Evolutionary conservation across 2,888 invertebrate species (phyloP).

Genomic region (Mythimna albipuncta): DNA sequence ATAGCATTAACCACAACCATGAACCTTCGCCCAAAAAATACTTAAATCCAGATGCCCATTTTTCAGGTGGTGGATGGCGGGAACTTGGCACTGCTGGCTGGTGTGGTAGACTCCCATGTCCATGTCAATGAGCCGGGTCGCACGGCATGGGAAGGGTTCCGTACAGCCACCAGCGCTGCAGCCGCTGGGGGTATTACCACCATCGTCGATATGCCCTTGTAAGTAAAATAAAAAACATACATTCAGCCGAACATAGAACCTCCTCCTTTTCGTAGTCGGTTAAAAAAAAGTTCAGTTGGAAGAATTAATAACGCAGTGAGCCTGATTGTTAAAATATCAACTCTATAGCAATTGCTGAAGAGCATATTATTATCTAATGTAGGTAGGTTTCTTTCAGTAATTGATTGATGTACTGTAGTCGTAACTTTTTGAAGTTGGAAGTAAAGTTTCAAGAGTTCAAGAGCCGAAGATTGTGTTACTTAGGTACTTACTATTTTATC

Average conservation of each 20-base stretch:
- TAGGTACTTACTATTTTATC: background rate
- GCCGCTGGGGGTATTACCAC: constrained; percentile 94
- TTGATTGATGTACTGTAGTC: background rate
- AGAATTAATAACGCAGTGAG: no score
- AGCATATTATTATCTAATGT: background rate
- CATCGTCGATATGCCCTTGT: constrained; percentile 94
- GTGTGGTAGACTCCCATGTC: constrained; percentile 93
- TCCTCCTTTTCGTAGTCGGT: no score
- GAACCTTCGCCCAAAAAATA: constrained; percentile 3
- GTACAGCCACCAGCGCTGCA: constrained; percentile 93
- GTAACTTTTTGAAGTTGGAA: background rate
- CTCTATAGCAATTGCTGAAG: background rate
- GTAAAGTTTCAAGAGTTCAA: background rate
- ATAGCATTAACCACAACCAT: background rate
- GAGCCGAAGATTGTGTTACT: background rate
- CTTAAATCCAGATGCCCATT: background rate
- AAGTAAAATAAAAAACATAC: constrained; percentile 57
- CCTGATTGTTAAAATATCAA: background rate
- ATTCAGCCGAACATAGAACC: no score
- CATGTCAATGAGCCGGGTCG: constrained; percentile 94
- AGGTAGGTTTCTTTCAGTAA: background rate
- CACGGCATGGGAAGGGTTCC: constrained; percentile 93
- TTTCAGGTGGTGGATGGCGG: constrained; percentile 78
- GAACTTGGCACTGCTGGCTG: constrained; percentile 90
- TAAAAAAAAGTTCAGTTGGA: background rate